Conservation (phyloP, 2,113 vertebrate species). For the Cavia porcellus region DNA sequence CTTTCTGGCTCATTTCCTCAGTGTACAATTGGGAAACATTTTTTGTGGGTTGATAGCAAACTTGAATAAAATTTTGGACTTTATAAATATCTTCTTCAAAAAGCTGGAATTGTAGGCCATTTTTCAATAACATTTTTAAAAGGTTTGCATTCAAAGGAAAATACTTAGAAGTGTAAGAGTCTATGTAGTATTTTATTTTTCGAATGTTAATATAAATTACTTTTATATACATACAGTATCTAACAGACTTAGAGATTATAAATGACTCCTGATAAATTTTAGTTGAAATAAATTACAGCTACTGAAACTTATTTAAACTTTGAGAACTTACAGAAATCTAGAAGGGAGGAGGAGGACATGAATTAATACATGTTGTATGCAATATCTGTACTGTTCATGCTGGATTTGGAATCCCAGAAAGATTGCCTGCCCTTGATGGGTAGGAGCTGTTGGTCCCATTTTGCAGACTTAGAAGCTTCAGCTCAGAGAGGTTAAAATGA, state of each 20-base stretch:
- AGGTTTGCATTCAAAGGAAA: slow-evolving; percentile 46
- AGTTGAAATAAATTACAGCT: neutral
- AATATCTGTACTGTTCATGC: neutral
- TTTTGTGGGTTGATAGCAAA: neutral
- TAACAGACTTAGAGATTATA: neutral
- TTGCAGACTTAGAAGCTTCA: slow-evolving; percentile 5
- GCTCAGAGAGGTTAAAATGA: neutral
- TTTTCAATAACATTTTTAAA: slow-evolving; percentile 31
- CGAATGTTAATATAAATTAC: slow-evolving; percentile 5
- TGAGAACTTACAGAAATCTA: slow-evolving; percentile 4
- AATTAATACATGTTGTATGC: neutral
- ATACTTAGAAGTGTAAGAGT: neutral
- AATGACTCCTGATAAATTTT: neutral
- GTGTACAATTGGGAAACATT: neutral
- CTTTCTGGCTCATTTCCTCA: neutral
- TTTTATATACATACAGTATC: neutral
- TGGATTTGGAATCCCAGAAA: neutral
- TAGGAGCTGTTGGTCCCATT: neutral
- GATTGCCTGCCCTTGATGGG: neutral
- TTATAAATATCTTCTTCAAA: neutral
- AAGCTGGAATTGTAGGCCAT: neutral
- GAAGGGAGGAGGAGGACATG: neutral
- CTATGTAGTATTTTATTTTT: neutral
- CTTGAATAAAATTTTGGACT: slow-evolving; percentile 4
- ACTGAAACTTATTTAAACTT: neutral